These are phyloP conservation scores for Pachyramphus minor DNA, from an alignment of 2,113 vertebrate species.

Conservation along the genomic window DNA sequence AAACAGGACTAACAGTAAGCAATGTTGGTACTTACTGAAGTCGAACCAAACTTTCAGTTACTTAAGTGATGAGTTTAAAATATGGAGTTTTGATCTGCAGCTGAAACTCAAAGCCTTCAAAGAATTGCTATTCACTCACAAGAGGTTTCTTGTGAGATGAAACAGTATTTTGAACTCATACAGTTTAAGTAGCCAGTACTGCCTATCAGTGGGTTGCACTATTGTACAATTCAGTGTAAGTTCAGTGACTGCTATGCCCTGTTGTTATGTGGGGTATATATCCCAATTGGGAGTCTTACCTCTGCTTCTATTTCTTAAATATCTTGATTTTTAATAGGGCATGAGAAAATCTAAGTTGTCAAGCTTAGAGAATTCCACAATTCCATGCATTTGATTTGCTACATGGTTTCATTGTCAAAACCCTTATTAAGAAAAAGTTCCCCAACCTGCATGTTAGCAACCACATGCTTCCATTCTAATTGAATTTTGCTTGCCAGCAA, in stretches of 20 bases:
- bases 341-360: background rate
- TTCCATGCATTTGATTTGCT: background rate
- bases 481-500: background rate
- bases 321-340: background rate
- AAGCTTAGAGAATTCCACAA: background rate
- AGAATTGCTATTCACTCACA: background rate
- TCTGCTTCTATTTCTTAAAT: background rate
- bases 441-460: background rate
- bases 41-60: background rate
- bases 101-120: background rate
- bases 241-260: background rate
- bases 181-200: too few relatives aligned
- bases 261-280: background rate
- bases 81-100: background rate
- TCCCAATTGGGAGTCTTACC: rapidly evolving
- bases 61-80: background rate
- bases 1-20: background rate
- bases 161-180: background rate
- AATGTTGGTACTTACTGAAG: background rate
- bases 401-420: background rate
- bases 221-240: too few relatives aligned
- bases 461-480: background rate
- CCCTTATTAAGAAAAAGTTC: background rate
- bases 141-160: background rate
- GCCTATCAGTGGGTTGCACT: too few relatives aligned